Evolutionary conservation across 2,888 invertebrate species (phyloP).

Genomic region (Lumbricus terrestris): DNA sequence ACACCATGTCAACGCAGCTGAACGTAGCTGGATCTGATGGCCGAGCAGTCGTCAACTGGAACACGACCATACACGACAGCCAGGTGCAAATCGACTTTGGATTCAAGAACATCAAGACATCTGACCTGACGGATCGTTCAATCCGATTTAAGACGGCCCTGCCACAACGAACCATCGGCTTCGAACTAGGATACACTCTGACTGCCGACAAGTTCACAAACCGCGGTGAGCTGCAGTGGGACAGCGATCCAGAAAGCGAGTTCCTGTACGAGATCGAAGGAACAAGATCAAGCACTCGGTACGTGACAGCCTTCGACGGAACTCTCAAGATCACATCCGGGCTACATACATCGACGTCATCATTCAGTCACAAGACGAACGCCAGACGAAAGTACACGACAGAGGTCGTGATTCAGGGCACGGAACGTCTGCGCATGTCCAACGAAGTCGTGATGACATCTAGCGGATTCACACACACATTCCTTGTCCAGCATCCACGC

Average conservation of each 20-base stretch:
- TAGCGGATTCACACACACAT: conserved; percentile 20
- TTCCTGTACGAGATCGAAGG: conserved; percentile 37
- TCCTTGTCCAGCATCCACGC: conserved; percentile 32
- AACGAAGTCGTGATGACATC: conserved; percentile 31
- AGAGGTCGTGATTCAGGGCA: conserved; percentile 28
- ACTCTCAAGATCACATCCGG: conserved; percentile 35
- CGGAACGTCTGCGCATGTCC: conserved; percentile 26
- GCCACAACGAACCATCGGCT: conserved; percentile 25
- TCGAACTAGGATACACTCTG: conserved; percentile 25
- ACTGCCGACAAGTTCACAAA: conserved; percentile 24
- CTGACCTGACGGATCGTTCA: conserved; percentile 18
- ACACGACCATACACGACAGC: conserved; percentile 39
- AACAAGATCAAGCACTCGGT: conserved; percentile 31
- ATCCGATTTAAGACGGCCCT: conserved; percentile 22
- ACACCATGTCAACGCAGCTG: conserved; percentile 27
- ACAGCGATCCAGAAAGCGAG: conserved; percentile 36
- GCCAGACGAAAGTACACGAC: conserved; percentile 34
- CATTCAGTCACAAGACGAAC: conserved; percentile 28
- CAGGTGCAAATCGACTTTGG: conserved; percentile 31
- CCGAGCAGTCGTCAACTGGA: conserved; percentile 47
- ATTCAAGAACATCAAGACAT: conserved; percentile 28
- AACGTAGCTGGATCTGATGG: conserved; percentile 21
- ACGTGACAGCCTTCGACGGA: conserved; percentile 39
- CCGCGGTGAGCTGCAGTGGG: conserved; percentile 31
- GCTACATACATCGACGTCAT: conserved; percentile 25